phyloP scores from a whole-genome alignment of 92 coral and sea anemone genomes.

The Paramuricea clavata region DNA sequence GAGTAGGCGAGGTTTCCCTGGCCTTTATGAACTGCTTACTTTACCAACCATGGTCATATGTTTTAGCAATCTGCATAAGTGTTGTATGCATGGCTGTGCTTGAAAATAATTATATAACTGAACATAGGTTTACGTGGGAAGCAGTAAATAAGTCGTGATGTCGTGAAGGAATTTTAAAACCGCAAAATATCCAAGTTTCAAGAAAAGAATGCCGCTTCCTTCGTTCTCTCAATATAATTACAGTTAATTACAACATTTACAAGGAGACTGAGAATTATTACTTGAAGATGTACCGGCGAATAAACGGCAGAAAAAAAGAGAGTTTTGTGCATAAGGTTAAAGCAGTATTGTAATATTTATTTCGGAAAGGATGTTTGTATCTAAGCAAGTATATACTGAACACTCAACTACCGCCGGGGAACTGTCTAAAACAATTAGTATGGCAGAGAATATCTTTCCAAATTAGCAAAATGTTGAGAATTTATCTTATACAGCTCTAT shows the following conservation, averaged over 20 bases:
- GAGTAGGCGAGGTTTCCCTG: no score
- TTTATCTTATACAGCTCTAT: no score
- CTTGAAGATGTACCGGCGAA: background rate
- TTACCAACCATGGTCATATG: no score
- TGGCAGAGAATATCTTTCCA: background rate
- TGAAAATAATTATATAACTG: no score
- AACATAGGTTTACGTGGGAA: no score
- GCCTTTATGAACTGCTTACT: no score
- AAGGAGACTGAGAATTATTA: background rate
- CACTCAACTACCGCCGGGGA: constrained; percentile 24
- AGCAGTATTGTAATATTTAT: constrained; percentile 1
- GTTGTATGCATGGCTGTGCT: no score
- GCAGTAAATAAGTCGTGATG: background rate
- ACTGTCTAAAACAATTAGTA: background rate
- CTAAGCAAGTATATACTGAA: constrained; percentile 12
- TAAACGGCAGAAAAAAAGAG: background rate
- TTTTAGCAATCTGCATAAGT: no score
- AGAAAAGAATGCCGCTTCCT: constrained; percentile 2
- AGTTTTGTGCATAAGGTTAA: constrained; percentile 7
- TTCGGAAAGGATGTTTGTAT: constrained; percentile 47
- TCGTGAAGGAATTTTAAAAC: constrained; percentile 1
- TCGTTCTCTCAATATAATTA: background rate
- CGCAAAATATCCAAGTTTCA: background rate
- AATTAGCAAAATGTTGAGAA: background rate
- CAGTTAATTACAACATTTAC: background rate